Conservation (phyloP, 2,113 vertebrate species). For the Xiphophorus couchianus region DNA sequence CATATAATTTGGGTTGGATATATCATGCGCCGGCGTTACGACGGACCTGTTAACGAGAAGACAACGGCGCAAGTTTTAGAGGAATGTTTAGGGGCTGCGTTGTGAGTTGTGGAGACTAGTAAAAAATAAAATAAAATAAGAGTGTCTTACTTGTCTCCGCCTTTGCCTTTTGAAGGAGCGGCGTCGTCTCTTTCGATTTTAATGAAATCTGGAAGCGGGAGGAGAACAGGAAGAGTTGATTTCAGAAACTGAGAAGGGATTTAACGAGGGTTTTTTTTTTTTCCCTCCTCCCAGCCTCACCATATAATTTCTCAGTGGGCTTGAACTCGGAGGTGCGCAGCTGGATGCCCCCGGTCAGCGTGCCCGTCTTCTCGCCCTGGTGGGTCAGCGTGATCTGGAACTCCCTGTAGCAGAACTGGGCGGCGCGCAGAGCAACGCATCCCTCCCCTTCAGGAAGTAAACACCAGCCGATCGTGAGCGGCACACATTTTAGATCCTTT, state of each 20-base stretch:
- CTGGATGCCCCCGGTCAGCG: constrained; percentile 89
- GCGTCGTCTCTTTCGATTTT: constrained; percentile 92
- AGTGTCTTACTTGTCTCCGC: constrained; percentile 71
- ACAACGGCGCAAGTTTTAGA: background rate
- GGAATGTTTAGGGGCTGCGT: background rate
- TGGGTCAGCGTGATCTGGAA: constrained; percentile 90
- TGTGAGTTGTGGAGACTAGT: background rate
- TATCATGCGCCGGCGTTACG: constrained; percentile 74
- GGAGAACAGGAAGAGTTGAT: constrained; percentile 3
- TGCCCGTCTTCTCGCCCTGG: constrained; percentile 90
- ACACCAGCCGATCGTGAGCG: background rate
- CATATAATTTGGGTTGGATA: constrained; percentile 89
- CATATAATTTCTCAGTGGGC: constrained; percentile 92
- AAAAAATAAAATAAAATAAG: background rate
- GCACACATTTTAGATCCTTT: background rate
- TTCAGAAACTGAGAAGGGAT: background rate
- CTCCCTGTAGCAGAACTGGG: constrained; percentile 83
- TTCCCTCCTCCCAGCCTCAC: constrained; percentile 81
- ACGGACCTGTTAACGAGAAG: constrained; percentile 59
- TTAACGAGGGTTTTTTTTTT: accelerated
- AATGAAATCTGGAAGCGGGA: constrained; percentile 88
- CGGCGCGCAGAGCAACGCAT: constrained; percentile 91
- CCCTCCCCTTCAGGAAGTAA: constrained; percentile 85
- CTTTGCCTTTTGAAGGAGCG: constrained; percentile 81
- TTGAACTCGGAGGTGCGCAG: constrained; percentile 90